Percentiles rank a stretch among this genome's conserved stretches.
Evolutionary conservation across 92 coral and sea anemone genomes (phyloP).

Genomic region (Blastomussa wellsi): DNA sequence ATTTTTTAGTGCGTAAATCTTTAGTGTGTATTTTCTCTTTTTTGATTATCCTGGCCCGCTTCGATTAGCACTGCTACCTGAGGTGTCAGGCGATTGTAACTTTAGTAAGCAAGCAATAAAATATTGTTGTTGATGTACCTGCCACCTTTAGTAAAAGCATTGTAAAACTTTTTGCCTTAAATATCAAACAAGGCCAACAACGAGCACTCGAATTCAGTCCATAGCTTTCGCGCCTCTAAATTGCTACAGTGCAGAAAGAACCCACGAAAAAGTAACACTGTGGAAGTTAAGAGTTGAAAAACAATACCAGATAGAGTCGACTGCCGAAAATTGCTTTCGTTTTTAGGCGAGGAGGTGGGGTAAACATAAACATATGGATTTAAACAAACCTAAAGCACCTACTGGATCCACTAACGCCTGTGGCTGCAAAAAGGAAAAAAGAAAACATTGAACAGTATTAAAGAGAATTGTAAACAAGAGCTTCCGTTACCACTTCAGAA

Average conservation of each 20-base stretch:
- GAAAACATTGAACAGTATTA: too few species aligned
- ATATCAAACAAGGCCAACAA: background rate
- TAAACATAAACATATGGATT: too few species aligned
- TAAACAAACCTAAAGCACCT: conserved; percentile 58
- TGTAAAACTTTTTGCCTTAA: background rate
- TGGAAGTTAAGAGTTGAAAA: background rate
- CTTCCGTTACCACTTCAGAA: background rate
- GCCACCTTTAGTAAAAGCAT: background rate
- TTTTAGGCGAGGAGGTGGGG: too few species aligned
- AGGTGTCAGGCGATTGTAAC: too few species aligned
- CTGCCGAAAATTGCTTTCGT: too few species aligned
- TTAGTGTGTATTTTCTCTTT: too few species aligned
- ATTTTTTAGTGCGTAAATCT: too few species aligned
- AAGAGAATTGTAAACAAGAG: background rate
- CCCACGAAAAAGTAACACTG: background rate
- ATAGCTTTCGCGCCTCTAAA: background rate
- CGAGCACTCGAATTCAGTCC: background rate
- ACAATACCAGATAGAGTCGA: background rate
- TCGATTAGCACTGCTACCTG: too few species aligned
- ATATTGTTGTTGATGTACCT: too few species aligned
- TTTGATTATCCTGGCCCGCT: too few species aligned
- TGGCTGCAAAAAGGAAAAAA: conserved; percentile 27
- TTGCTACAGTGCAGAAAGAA: background rate
- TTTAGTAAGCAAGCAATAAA: too few species aligned
- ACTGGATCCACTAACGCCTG: conserved; percentile 69